These are phyloP conservation scores for Macrochelys suwanniensis DNA, from an alignment of 2,797 vertebrate genomes.

Conservation along the genomic window DNA sequence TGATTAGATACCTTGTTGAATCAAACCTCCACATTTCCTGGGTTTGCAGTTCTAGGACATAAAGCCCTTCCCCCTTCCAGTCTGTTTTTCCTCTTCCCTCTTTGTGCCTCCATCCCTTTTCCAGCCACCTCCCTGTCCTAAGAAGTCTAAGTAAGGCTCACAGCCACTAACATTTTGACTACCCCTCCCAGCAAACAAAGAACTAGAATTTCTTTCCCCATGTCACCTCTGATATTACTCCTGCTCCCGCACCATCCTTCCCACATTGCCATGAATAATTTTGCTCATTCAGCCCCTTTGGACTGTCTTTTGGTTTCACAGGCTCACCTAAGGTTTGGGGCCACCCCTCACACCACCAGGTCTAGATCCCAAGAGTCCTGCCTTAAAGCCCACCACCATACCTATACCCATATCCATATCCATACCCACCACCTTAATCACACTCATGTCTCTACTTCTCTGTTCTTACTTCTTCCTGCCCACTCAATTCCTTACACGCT, in stretches of 20 bases:
- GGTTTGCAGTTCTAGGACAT: neutral
- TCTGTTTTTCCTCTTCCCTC: neutral
- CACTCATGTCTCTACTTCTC: neutral
- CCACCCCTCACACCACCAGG: rapidly evolving
- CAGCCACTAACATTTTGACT: neutral
- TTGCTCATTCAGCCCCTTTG: neutral
- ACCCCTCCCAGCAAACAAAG: neutral
- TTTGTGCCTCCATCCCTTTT: neutral
- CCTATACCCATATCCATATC: too few relatives aligned
- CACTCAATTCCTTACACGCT: neutral
- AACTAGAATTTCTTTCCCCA: neutral
- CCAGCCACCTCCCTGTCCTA: neutral
- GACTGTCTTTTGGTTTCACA: neutral
- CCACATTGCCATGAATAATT: neutral
- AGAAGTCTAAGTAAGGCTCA: neutral
- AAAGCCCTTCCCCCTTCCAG: too few relatives aligned
- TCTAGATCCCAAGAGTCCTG: neutral
- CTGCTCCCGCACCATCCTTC: neutral
- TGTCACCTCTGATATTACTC: neutral
- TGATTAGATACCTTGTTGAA: neutral
- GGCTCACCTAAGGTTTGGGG: neutral
- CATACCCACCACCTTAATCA: neutral
- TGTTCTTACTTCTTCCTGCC: rapidly evolving
- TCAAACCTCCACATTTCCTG: neutral
- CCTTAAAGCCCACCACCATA: neutral